Conservation (phyloP, 2,113 vertebrate genomes). For the Todiramphus chloris region DNA sequence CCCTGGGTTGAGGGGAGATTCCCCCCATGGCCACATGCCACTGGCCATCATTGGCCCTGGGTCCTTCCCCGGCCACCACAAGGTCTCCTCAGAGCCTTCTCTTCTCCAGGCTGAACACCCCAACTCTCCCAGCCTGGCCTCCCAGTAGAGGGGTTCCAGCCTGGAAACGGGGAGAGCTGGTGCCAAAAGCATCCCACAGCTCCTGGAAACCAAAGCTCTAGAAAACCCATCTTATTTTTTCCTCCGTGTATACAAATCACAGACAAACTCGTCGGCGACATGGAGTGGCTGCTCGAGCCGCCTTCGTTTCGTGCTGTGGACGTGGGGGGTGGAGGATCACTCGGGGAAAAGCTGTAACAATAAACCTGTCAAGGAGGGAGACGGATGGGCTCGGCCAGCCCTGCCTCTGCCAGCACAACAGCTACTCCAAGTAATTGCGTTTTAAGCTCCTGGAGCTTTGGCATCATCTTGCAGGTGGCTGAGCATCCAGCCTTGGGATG, state of each 20-base stretch:
- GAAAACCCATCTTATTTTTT: neutral
- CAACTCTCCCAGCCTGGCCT: neutral
- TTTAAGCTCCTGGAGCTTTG: conserved; percentile 6
- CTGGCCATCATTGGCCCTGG: fast-evolving
- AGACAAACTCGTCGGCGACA: neutral
- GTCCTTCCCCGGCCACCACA: too few species aligned
- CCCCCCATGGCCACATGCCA: fast-evolving
- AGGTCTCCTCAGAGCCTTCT: neutral
- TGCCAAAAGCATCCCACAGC: neutral
- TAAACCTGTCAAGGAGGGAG: conserved; percentile 21
- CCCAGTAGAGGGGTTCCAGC: neutral
- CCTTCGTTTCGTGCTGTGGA: fast-evolving
- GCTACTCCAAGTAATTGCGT: neutral
- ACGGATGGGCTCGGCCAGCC: neutral
- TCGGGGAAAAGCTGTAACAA: neutral
- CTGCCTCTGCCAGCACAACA: neutral
- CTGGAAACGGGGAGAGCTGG: neutral
- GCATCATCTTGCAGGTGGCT: fast-evolving
- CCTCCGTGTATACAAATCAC: neutral
- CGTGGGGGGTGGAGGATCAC: neutral
- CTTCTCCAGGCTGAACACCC: neutral
- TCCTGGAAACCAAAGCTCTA: neutral
- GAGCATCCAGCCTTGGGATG: neutral
- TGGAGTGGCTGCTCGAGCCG: neutral
- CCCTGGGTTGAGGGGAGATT: neutral